phyloP scores from a whole-genome alignment of 2,888 invertebrate genomes.

The Eretmocerus hayati region DNA sequence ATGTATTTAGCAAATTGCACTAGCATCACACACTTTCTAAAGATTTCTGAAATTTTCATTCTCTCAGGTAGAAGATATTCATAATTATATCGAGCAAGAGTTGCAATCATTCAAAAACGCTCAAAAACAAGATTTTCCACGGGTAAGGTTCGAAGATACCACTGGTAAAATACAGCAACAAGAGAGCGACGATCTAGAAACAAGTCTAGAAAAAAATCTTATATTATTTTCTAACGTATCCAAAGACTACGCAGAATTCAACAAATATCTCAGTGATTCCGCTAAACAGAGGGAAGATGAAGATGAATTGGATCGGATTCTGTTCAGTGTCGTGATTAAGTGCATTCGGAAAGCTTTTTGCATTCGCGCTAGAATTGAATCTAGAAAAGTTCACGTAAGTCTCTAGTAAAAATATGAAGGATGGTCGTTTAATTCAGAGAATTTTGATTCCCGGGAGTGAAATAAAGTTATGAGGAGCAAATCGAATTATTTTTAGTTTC shows the following conservation, averaged over 20 bases:
- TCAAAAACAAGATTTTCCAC: background rate
- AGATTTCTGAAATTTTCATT: too few species aligned
- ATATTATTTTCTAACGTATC: background rate
- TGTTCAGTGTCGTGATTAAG: constrained; percentile 3
- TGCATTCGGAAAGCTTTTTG: constrained; percentile 8
- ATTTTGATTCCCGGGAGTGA: too few species aligned
- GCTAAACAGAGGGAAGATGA: background rate
- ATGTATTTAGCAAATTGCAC: background rate
- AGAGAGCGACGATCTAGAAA: constrained; percentile 8
- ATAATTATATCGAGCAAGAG: background rate
- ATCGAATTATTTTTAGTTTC: constrained; percentile 9
- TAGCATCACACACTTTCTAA: too few species aligned
- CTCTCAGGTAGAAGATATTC: background rate
- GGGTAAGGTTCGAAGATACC: background rate
- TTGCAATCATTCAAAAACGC: too few species aligned
- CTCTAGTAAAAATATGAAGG: too few species aligned
- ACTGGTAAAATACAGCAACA: too few species aligned
- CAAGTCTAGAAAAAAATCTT: background rate
- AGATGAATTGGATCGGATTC: background rate
- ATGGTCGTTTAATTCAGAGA: too few species aligned
- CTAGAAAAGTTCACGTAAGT: constrained; percentile 9
- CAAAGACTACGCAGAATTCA: background rate
- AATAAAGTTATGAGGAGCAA: too few species aligned
- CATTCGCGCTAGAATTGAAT: constrained; percentile 2
- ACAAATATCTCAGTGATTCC: background rate